A percentile compares a stretch with the other conserved stretches of the same genome.
Conservation (phyloP, 2,797 vertebrate species). For the Fundulus diaphanus region DNA sequence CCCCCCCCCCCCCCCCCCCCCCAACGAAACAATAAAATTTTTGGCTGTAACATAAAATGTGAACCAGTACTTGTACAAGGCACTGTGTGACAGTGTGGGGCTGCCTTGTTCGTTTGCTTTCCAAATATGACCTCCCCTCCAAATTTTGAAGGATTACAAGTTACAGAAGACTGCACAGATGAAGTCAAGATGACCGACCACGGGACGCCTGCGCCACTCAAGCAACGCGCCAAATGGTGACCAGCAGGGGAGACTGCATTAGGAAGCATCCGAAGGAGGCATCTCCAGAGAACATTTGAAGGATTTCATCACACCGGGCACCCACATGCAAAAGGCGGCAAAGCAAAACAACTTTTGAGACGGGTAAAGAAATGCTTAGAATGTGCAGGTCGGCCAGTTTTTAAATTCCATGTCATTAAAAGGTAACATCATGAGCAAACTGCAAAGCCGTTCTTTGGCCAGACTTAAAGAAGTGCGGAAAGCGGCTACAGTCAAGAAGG, state of each 20-base stretch:
- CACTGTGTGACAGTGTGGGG: constrained; percentile 32
- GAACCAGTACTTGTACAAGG: neutral
- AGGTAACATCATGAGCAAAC: constrained; percentile 58
- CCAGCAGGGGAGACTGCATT: constrained; percentile 34
- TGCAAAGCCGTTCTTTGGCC: constrained; percentile 55
- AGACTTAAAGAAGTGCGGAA: constrained; percentile 56
- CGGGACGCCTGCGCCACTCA: constrained; percentile 15
- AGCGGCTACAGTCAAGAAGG: constrained; percentile 46
- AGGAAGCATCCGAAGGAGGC: constrained; percentile 55
- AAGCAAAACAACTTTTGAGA: constrained; percentile 54
- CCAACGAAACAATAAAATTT: too few species aligned
- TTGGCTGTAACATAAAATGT: neutral
- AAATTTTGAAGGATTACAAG: neutral
- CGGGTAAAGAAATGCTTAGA: constrained; percentile 43
- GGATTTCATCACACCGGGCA: constrained; percentile 60
- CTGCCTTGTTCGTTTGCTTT: constrained; percentile 53
- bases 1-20: too few species aligned
- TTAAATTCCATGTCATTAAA: constrained; percentile 28
- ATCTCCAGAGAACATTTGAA: constrained; percentile 27
- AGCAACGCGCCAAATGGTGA: constrained; percentile 25
- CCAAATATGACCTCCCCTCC: constrained; percentile 34
- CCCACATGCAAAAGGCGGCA: constrained; percentile 73
- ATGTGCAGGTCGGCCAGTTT: constrained; percentile 45
- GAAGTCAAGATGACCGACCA: constrained; percentile 48
- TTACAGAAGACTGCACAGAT: constrained; percentile 19